These are phyloP conservation scores for Heliocidaris erythrogramma DNA, from an alignment of 35 echinoderm and acorn worm species.

Conservation along the genomic window DNA sequence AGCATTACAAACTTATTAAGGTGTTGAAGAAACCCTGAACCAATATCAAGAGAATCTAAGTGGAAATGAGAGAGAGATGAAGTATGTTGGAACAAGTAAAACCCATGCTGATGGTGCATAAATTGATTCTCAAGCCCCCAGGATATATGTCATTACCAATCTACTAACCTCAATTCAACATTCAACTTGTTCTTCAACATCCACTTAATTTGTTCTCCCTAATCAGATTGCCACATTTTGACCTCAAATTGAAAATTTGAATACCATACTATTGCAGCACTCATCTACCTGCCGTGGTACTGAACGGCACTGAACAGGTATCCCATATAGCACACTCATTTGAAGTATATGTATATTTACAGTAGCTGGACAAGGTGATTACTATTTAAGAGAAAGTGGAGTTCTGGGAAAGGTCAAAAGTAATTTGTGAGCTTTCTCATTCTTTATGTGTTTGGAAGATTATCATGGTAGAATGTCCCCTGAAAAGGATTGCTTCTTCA, in stretches of 20 bases:
- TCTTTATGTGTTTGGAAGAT: no score
- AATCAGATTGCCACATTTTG: conserved; percentile 11
- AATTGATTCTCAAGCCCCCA: not conserved
- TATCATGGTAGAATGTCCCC: no score
- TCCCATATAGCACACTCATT: no score
- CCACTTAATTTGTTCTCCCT: not conserved
- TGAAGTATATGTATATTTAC: no score
- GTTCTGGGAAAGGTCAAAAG: no score
- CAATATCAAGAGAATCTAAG: not conserved
- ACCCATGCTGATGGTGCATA: not conserved
- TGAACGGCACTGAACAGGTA: not conserved
- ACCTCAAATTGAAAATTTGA: not conserved
- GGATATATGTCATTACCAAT: conserved; percentile 1
- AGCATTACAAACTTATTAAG: not conserved
- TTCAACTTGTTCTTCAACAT: not conserved
- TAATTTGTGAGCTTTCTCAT: no score
- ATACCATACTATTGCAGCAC: not conserved
- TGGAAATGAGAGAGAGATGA: not conserved
- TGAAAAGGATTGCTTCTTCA: no score
- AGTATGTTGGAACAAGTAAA: not conserved
- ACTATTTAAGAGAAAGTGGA: no score
- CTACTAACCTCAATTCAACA: not conserved
- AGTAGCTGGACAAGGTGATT: no score
- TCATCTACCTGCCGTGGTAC: not conserved
- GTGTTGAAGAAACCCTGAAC: not conserved